Evolutionary conservation across 2,888 invertebrate genomes (phyloP).

Genomic region (Stenurella melanura): DNA sequence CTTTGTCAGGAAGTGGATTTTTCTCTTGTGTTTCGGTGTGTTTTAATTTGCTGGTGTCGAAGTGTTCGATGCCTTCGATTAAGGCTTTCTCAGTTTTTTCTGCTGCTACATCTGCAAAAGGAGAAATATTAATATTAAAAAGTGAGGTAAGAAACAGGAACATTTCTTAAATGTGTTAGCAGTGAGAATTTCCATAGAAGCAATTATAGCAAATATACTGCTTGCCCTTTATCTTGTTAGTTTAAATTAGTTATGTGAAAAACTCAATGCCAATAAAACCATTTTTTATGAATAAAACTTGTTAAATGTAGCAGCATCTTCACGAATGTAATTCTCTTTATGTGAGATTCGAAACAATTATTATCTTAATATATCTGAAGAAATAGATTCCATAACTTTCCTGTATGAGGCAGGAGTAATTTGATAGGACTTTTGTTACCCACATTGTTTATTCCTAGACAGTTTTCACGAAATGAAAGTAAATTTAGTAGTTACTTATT

Average conservation of each 20-base stretch:
- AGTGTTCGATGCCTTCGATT: conserved; percentile 90
- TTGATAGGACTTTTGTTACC: too few species aligned
- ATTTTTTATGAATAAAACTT: not conserved
- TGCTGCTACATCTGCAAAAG: conserved; percentile 85
- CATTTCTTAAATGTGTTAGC: too few species aligned
- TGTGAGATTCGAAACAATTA: not conserved
- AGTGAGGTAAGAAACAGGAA: too few species aligned
- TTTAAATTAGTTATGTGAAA: not conserved
- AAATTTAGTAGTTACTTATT: too few species aligned
- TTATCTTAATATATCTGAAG: not conserved
- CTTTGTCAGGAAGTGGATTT: conserved; percentile 94
- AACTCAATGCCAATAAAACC: not conserved
- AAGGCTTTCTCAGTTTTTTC: conserved; percentile 91
- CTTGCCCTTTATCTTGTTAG: not conserved
- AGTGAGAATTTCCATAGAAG: too few species aligned
- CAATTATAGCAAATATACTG: too few species aligned
- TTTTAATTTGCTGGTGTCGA: conserved; percentile 88
- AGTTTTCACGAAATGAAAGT: too few species aligned
- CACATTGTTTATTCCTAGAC: too few species aligned
- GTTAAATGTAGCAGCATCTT: not conserved
- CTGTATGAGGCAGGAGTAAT: too few species aligned
- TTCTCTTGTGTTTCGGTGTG: conserved; percentile 95
- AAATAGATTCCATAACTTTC: not conserved
- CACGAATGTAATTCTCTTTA: not conserved
- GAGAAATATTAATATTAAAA: not conserved